Evolutionary conservation across 2,888 invertebrate species (phyloP).

Genomic region (Cylloceria caligata): DNA sequence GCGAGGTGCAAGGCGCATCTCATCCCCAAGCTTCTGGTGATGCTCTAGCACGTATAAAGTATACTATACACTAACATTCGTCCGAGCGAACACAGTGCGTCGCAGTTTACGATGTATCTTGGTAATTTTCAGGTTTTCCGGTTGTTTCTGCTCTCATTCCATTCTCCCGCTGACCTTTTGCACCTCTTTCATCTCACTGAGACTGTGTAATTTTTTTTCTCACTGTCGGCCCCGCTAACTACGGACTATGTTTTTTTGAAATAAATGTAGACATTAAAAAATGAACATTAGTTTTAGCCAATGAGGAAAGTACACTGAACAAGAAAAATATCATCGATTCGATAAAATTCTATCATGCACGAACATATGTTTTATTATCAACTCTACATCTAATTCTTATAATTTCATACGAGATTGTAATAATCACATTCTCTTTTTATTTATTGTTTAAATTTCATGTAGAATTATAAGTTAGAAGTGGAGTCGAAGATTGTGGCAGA

Average conservation of each 20-base stretch:
- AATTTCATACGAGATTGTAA: no score
- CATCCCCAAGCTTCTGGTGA: slow-evolving; percentile 31
- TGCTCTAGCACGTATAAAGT: slow-evolving; percentile 31
- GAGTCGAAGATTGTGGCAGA: no score
- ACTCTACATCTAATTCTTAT: no score
- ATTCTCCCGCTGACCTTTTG: background rate
- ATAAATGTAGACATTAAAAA: background rate
- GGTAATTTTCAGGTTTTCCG: slow-evolving; percentile 25
- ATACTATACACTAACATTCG: slow-evolving; percentile 21
- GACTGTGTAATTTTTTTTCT: background rate
- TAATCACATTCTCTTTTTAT: no score
- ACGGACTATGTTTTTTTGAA: background rate
- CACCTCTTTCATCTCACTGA: slow-evolving; percentile 3
- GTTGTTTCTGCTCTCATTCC: background rate
- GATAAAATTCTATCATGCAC: no score
- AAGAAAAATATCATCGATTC: no score
- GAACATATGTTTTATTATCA: no score
- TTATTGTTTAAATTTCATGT: no score
- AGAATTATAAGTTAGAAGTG: no score
- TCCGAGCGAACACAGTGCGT: background rate
- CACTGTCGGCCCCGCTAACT: background rate
- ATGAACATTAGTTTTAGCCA: background rate
- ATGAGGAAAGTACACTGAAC: no score
- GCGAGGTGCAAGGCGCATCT: slow-evolving; percentile 64
- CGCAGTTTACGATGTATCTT: slow-evolving; percentile 20